These are phyloP conservation scores for Ophonus ardosiacus DNA, from an alignment of 2,888 invertebrate genomes.

Conservation along the genomic window DNA sequence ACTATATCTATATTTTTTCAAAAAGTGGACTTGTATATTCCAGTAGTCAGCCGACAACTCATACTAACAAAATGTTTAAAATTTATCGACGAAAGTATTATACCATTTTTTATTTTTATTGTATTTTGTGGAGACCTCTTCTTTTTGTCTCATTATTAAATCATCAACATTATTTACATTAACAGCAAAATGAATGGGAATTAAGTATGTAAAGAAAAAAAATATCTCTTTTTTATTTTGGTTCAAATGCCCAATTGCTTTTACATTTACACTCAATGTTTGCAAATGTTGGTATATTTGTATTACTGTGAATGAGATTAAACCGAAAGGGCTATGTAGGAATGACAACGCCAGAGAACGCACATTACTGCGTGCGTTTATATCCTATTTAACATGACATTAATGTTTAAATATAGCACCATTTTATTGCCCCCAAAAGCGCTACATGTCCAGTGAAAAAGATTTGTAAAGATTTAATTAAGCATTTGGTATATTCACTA, in stretches of 20 bases:
- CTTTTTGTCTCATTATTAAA: too few species aligned
- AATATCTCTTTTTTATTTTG: background rate
- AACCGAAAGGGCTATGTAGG: background rate
- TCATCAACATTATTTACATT: too few species aligned
- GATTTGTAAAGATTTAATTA: background rate
- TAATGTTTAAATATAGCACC: slow-evolving; percentile 25
- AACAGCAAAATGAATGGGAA: background rate
- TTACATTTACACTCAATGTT: background rate
- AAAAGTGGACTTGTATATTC: too few species aligned
- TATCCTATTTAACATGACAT: slow-evolving; percentile 48
- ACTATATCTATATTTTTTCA: too few species aligned
- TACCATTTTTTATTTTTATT: too few species aligned
- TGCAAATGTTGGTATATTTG: slow-evolving; percentile 34
- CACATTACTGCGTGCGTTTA: slow-evolving; percentile 5
- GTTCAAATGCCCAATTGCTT: background rate
- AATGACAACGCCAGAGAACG: background rate
- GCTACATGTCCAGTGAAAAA: background rate
- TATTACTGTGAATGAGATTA: slow-evolving; percentile 1
- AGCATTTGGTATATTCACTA: background rate
- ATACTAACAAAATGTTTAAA: too few species aligned
- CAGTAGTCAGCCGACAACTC: too few species aligned
- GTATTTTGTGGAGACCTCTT: too few species aligned
- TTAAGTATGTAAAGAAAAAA: background rate
- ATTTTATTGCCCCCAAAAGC: slow-evolving; percentile 7
- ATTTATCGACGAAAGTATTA: too few species aligned